Percentiles rank a stretch among this genome's conserved stretches.
Conservation (phyloP, 2,797 vertebrate genomes). For the Vireo griseus region DNA sequence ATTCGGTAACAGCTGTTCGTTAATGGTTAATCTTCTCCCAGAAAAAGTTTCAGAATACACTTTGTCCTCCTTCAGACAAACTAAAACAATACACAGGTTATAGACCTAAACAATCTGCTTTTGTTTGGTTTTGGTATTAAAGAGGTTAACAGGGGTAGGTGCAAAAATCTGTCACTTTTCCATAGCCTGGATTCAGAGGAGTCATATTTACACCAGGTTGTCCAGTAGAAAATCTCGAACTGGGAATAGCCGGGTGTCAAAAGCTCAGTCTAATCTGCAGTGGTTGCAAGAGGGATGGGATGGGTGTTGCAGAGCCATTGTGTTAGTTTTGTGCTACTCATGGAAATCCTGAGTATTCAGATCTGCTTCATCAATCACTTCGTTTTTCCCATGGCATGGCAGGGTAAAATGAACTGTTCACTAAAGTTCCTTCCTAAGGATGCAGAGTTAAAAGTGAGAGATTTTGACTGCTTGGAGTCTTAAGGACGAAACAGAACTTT, state of each 20-base stretch:
- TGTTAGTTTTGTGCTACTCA: background rate
- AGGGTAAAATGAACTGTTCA: background rate
- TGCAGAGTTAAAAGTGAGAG: background rate
- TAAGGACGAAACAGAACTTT: background rate
- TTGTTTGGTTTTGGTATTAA: background rate
- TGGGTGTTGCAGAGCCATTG: background rate
- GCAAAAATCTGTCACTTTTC: background rate
- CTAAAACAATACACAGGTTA: background rate
- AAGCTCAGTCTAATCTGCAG: background rate
- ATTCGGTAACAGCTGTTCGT: background rate
- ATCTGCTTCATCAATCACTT: background rate
- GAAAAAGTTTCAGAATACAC: background rate
- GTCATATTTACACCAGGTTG: background rate
- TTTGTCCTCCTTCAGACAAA: background rate
- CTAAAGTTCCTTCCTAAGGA: background rate
- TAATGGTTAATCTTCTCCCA: background rate
- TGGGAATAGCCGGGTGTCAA: background rate
- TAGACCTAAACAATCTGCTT: background rate
- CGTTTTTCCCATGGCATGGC: background rate
- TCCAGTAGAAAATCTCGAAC: background rate
- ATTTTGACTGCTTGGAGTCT: background rate
- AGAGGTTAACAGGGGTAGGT: background rate
- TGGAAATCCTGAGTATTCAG: background rate
- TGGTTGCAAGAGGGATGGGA: background rate
- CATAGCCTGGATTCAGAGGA: background rate